Percentiles rank a stretch among this genome's conserved stretches.
phyloP scores from a whole-genome alignment of 2,797 vertebrate species.

The Acanthis flammea region DNA sequence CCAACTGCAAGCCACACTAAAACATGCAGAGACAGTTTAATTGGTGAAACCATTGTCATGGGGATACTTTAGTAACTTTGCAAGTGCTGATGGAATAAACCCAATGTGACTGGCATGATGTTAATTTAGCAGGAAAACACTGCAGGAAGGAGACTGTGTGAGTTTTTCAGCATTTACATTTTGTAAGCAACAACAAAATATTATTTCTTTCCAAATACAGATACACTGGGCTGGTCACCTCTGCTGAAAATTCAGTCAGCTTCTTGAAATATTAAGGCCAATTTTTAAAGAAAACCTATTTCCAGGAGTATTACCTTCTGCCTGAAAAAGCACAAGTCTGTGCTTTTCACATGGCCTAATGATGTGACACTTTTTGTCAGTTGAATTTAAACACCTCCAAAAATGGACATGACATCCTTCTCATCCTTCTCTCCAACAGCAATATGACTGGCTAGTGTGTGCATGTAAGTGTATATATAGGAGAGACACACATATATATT shows the following conservation, averaged over 20 bases:
- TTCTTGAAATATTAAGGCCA: neutral
- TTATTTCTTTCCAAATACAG: neutral
- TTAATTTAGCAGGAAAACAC: neutral
- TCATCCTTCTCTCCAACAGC: neutral
- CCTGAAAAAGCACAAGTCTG: neutral
- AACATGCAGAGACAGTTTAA: neutral
- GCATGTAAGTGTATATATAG: neutral
- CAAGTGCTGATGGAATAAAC: neutral
- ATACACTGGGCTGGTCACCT: neutral
- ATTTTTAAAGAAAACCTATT: neutral
- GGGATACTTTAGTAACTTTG: neutral
- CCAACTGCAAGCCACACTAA: neutral
- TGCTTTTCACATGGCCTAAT: neutral
- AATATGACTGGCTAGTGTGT: neutral
- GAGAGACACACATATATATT: neutral
- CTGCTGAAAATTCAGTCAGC: neutral
- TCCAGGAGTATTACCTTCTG: neutral
- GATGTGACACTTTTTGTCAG: neutral
- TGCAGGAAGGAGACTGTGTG: neutral
- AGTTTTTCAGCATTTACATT: neutral
- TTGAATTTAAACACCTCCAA: neutral
- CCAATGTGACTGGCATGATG: accelerated
- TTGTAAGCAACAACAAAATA: neutral
- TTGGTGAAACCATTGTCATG: neutral
- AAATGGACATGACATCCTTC: neutral